Evolutionary conservation across 1,140 invertebrate genomes (phyloP).

Genomic region (Platorchestia sp.): DNA sequence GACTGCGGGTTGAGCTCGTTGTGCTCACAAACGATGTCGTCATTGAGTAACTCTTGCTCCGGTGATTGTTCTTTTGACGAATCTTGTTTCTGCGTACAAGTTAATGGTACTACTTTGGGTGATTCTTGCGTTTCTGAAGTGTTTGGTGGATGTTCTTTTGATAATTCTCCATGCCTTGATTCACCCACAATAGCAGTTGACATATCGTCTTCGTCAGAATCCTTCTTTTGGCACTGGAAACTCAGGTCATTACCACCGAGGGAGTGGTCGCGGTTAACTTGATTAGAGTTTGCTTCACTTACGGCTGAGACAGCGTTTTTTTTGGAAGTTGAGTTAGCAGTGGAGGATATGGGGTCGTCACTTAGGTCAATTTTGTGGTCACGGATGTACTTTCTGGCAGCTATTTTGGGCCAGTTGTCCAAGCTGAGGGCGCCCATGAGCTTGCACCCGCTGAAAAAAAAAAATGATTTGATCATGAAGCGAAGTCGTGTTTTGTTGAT

Average conservation of each 20-base stretch:
- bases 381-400: not conserved
- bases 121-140: not conserved
- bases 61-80: not conserved
- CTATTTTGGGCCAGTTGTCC: conserved; percentile 40
- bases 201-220: not conserved
- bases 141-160: not conserved
- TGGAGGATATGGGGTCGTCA: not conserved
- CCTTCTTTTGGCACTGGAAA: not conserved
- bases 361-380: conserved; percentile 13
- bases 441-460: conserved; percentile 32
- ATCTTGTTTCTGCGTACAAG: not conserved
- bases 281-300: not conserved
- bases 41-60: conserved; percentile 22
- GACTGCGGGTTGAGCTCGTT: conserved; percentile 5
- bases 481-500: not conserved
- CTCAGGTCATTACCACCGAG: too few relatives aligned
- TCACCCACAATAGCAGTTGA: not conserved
- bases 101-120: not conserved
- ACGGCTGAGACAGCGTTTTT: not conserved
- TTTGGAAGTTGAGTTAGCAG: not conserved
- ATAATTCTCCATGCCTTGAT: not conserved
- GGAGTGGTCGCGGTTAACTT: not conserved
- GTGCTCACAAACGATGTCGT: conserved; percentile 12
- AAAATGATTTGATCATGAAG: not conserved
- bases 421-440: not conserved